These are phyloP conservation scores for Euspilapteryx auroguttella DNA, from an alignment of 2,888 invertebrate genomes.

Conservation along the genomic window DNA sequence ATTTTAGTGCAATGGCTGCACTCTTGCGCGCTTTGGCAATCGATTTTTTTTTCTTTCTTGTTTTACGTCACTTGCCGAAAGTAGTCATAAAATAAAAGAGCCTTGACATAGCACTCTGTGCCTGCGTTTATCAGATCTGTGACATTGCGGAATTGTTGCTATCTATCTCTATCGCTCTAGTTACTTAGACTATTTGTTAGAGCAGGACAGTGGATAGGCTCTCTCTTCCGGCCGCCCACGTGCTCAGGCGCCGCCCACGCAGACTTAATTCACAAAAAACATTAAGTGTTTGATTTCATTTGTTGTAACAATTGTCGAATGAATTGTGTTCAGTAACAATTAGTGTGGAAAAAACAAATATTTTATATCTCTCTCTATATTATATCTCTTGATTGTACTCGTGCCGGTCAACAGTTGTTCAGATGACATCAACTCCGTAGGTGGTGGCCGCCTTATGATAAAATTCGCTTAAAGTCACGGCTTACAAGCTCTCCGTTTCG, in stretches of 20 bases:
- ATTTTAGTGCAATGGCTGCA: too few relatives aligned
- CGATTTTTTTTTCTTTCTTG: too few relatives aligned
- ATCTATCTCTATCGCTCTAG: constrained; percentile 23
- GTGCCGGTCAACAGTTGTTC: too few relatives aligned
- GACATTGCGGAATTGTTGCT: constrained; percentile 35
- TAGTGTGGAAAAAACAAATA: too few relatives aligned
- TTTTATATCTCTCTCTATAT: too few relatives aligned
- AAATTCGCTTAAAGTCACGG: constrained; percentile 23
- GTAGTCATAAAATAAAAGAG: constrained; percentile 46
- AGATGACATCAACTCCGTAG: constrained; percentile 40
- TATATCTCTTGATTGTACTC: too few relatives aligned
- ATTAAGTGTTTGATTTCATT: constrained; percentile 12
- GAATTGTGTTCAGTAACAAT: too few relatives aligned
- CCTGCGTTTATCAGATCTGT: constrained; percentile 17
- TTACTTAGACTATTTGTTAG: constrained; percentile 23
- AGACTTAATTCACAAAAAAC: constrained; percentile 19
- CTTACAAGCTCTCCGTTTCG: constrained; percentile 33
- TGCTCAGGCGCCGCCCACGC: constrained; percentile 39
- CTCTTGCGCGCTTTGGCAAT: too few relatives aligned
- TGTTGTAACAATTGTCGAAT: constrained; percentile 15
- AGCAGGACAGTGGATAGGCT: constrained; percentile 39
- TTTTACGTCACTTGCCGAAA: constrained; percentile 48
- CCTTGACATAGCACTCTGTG: constrained; percentile 26
- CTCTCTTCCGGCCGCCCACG: constrained; percentile 61
- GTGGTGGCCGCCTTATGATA: constrained; percentile 27